These are phyloP conservation scores for Peromyscus eremicus DNA, from an alignment of 2,797 vertebrate genomes.

Conservation along the genomic window DNA sequence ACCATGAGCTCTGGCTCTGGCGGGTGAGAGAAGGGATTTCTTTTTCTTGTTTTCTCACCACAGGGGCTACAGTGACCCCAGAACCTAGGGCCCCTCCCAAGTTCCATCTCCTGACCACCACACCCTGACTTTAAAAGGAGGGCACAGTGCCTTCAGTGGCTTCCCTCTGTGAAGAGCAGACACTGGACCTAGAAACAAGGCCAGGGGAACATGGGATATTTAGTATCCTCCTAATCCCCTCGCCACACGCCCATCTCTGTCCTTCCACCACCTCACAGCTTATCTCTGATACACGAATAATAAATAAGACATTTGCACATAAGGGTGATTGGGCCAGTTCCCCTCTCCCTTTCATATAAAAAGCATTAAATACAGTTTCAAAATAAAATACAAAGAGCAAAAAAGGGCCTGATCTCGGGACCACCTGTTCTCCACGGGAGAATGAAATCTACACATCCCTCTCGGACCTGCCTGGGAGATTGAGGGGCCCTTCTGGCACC, in stretches of 20 bases:
- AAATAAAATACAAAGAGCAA: constrained; percentile 85
- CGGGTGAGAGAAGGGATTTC: not conserved
- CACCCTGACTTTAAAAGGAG: constrained; percentile 6
- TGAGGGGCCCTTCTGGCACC: constrained; percentile 32
- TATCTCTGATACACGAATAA: constrained; percentile 84
- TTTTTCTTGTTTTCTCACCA: not conserved
- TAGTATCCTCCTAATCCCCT: not conserved
- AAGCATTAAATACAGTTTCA: constrained; percentile 86
- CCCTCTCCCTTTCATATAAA: constrained; percentile 80
- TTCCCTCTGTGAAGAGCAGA: constrained; percentile 10
- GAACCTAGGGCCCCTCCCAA: not conserved
- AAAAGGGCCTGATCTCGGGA: constrained; percentile 77
- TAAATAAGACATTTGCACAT: constrained; percentile 86
- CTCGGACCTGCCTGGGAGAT: constrained; percentile 84
- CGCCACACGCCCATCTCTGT: not conserved
- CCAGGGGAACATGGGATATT: not conserved
- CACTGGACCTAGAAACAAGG: not conserved
- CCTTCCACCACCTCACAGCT: constrained; percentile 78
- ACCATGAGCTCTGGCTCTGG: constrained; percentile 65
- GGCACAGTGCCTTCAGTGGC: not conserved
- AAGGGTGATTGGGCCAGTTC: constrained; percentile 77
- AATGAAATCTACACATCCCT: constrained; percentile 80
- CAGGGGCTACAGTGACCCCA: not conserved
- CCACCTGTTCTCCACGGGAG: constrained; percentile 84
- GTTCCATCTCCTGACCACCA: not conserved